These are phyloP conservation scores for Phoxinus dragarum DNA, from an alignment of 2,797 vertebrate genomes.

Conservation along the genomic window DNA sequence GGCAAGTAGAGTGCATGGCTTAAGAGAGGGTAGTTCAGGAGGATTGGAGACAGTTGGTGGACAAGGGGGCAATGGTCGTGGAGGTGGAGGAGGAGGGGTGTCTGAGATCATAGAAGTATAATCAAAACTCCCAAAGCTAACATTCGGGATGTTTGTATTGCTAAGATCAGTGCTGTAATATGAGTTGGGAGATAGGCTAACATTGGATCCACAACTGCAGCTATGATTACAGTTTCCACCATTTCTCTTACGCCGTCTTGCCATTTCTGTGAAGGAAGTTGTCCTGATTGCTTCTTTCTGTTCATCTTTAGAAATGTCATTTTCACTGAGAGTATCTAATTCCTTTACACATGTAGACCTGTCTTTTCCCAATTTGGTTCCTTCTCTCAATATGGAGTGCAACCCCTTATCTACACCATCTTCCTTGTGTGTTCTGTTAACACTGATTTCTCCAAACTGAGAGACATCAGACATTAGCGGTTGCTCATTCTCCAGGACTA, in stretches of 20 bases:
- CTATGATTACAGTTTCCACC: slow-evolving; percentile 54
- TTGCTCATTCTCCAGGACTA: slow-evolving; percentile 67
- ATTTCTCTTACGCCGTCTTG: slow-evolving; percentile 80
- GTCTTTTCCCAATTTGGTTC: slow-evolving; percentile 54
- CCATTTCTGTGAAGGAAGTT: slow-evolving; percentile 92
- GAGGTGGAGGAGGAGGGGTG: slow-evolving; percentile 80
- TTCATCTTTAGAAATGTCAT: slow-evolving; percentile 47
- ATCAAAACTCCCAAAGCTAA: slow-evolving; percentile 66
- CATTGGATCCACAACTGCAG: slow-evolving; percentile 56
- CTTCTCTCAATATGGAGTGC: slow-evolving; percentile 59
- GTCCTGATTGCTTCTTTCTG: slow-evolving; percentile 70
- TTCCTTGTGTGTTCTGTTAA: slow-evolving; percentile 52
- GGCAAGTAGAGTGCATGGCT: slow-evolving; percentile 75
- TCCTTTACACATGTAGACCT: slow-evolving; percentile 57
- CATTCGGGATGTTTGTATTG: slow-evolving; percentile 66
- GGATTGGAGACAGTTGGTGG: slow-evolving; percentile 70
- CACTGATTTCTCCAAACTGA: slow-evolving; percentile 17
- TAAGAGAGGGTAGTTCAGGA: slow-evolving; percentile 63
- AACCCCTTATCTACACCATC: slow-evolving; percentile 56
- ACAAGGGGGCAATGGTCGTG: slow-evolving; percentile 78
- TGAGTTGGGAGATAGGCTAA: slow-evolving; percentile 62
- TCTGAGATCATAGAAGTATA: slow-evolving; percentile 68
- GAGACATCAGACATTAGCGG: slow-evolving; percentile 49
- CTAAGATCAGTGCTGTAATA: slow-evolving; percentile 73
- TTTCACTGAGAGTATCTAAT: slow-evolving; percentile 43